Conservation (phyloP, 2,888 invertebrate species). For the Spodoptera littoralis region DNA sequence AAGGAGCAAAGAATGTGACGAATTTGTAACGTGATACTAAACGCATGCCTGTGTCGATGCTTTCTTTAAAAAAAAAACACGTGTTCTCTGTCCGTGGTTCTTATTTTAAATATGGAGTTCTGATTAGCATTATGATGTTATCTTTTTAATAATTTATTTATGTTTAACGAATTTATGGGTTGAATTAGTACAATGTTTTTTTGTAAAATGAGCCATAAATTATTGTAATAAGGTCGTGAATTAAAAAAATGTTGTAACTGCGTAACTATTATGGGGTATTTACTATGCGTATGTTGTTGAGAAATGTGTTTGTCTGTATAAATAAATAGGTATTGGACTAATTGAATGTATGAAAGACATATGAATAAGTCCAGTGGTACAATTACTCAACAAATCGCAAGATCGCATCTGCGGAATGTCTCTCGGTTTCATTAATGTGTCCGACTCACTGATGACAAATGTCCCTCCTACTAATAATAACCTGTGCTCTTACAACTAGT, state of each 20-base stretch:
- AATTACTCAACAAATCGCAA: constrained; percentile 56
- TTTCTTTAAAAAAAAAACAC: constrained; percentile 72
- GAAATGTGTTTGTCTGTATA: constrained; percentile 34
- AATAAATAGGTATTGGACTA: constrained; percentile 25
- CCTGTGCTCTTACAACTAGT: constrained; percentile 30
- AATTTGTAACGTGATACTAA: constrained; percentile 78
- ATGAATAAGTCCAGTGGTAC: constrained; percentile 46
- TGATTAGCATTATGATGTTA: constrained; percentile 51
- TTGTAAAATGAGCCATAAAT: constrained; percentile 1
- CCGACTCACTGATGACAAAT: constrained; percentile 51
- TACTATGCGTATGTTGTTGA: constrained; percentile 22
- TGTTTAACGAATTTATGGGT: constrained; percentile 36
- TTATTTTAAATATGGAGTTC: constrained; percentile 55
- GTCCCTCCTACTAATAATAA: constrained; percentile 43
- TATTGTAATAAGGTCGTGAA: constrained; percentile 3
- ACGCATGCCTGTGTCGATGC: constrained; percentile 73
- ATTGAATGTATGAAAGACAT: constrained; percentile 47
- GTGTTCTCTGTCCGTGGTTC: constrained; percentile 59
- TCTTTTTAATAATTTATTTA: constrained; percentile 45
- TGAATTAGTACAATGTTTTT: constrained; percentile 29
- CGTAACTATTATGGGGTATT: not conserved
- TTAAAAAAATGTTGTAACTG: not conserved
- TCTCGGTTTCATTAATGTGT: constrained; percentile 51
- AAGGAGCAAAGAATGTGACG: constrained; percentile 69
- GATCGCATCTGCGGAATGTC: constrained; percentile 48